phyloP scores from a whole-genome alignment of 2,888 invertebrate genomes.

The Balanococcus diminutus region DNA sequence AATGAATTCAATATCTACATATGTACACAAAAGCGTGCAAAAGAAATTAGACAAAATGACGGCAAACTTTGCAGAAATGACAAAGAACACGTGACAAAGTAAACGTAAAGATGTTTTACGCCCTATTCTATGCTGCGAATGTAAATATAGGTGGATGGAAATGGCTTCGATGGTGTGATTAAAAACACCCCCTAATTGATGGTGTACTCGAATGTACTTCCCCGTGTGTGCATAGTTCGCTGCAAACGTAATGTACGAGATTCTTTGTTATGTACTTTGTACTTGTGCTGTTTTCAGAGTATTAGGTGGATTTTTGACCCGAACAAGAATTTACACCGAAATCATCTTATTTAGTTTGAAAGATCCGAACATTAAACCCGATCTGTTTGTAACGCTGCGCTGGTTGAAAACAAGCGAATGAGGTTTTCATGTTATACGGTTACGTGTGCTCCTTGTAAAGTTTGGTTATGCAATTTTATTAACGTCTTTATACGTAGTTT shows the following conservation, averaged over 20 bases:
- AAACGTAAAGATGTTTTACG: slow-evolving; percentile 1
- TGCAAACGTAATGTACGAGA: too few species aligned
- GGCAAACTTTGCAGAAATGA: slow-evolving; percentile 17
- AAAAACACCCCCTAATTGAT: slow-evolving; percentile 1
- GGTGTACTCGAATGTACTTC: too few species aligned
- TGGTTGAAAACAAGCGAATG: too few species aligned
- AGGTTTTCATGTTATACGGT: background rate
- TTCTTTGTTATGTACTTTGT: too few species aligned
- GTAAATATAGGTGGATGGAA: background rate
- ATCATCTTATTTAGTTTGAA: too few species aligned
- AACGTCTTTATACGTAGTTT: background rate
- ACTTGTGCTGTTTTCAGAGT: too few species aligned
- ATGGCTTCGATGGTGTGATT: background rate
- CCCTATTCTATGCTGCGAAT: background rate
- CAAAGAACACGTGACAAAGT: slow-evolving; percentile 14
- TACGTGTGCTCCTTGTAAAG: background rate
- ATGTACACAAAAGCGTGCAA: slow-evolving; percentile 8
- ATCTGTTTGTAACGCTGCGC: too few species aligned
- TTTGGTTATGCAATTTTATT: background rate
- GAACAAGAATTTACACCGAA: too few species aligned
- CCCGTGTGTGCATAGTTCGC: too few species aligned
- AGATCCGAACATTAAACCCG: too few species aligned
- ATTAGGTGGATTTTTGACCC: too few species aligned
- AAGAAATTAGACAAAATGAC: slow-evolving; percentile 28
- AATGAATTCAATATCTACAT: slow-evolving; percentile 28